Percentiles rank a stretch among this genome's conserved stretches.
These are phyloP conservation scores for Timema cristinae DNA, from an alignment of 2,888 invertebrate genomes.

Conservation along the genomic window DNA sequence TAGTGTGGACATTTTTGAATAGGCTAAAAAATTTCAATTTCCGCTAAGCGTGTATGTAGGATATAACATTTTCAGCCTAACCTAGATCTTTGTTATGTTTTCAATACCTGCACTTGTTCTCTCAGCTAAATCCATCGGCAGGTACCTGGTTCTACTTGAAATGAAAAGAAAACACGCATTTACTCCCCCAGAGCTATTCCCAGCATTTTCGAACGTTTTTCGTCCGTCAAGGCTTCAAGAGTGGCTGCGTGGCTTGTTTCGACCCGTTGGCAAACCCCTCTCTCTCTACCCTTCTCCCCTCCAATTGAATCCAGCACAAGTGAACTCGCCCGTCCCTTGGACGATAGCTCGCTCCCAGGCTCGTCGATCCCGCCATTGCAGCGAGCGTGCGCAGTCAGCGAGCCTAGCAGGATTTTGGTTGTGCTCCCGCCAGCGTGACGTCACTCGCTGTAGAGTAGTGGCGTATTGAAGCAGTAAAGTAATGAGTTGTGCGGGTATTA, in stretches of 20 bases:
- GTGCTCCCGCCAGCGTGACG: constrained; percentile 50
- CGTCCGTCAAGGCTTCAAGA: background rate
- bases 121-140: background rate
- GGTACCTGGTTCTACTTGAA: constrained; percentile 10
- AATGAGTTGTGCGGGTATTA: constrained; percentile 31
- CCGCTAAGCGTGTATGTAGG: too few species aligned
- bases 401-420: constrained; percentile 36
- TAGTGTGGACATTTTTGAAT: too few species aligned
- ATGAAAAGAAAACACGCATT: constrained; percentile 12
- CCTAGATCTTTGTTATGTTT: too few species aligned
- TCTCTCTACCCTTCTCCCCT: constrained; percentile 19
- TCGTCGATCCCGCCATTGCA: constrained; percentile 19
- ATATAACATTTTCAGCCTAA: too few species aligned
- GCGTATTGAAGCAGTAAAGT: constrained; percentile 43
- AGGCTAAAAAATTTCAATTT: too few species aligned
- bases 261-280: constrained; percentile 23
- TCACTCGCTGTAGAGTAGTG: constrained; percentile 50
- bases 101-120: constrained; percentile 10
- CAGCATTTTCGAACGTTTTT: constrained; percentile 16
- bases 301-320: constrained; percentile 30
- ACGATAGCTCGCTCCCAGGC: constrained; percentile 27
- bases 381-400: constrained; percentile 26
- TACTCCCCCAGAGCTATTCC: constrained; percentile 3
- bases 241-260: constrained; percentile 19
- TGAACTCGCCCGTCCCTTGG: constrained; percentile 35